A percentile compares a stretch with the other conserved stretches of the same genome.
phyloP scores from a whole-genome alignment of 2,888 invertebrate species.

The Orthosia incerta region DNA sequence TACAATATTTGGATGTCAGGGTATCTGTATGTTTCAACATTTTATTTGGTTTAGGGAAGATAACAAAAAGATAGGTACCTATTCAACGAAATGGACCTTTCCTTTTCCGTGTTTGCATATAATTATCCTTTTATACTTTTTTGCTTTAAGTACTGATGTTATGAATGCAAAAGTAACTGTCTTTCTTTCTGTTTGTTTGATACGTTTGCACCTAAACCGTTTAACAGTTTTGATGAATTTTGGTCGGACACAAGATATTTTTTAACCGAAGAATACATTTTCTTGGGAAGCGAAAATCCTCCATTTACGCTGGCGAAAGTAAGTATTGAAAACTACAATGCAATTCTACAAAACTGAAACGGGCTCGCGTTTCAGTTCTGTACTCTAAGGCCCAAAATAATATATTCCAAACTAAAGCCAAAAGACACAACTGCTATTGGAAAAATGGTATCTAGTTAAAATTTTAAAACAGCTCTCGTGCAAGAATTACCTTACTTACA shows the following conservation, averaged over 20 bases:
- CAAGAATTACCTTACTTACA: slow-evolving; percentile 65
- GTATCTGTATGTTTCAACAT: background rate
- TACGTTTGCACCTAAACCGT: too few relatives aligned
- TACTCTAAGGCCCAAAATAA: background rate
- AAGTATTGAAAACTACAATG: background rate
- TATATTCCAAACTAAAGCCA: slow-evolving; percentile 24
- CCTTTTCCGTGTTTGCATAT: slow-evolving; percentile 1
- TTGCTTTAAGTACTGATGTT: background rate
- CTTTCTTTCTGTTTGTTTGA: background rate
- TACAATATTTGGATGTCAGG: background rate
- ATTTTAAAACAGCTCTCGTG: slow-evolving; percentile 56
- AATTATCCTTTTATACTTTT: background rate
- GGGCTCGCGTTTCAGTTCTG: background rate
- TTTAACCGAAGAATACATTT: too few relatives aligned
- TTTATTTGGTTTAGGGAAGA: background rate
- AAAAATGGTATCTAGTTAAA: slow-evolving; percentile 49
- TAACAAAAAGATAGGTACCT: background rate
- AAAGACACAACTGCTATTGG: slow-evolving; percentile 46
- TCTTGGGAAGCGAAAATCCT: too few relatives aligned
- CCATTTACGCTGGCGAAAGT: background rate
- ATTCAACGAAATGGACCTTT: background rate
- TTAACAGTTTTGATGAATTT: too few relatives aligned
- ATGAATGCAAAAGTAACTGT: background rate
- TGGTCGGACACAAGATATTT: too few relatives aligned
- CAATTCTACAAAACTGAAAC: background rate